Percentiles rank a stretch among this genome's conserved stretches.
Evolutionary conservation across 2,797 vertebrate genomes (phyloP).

Genomic region (Tenualosa thibaudeaui): DNA sequence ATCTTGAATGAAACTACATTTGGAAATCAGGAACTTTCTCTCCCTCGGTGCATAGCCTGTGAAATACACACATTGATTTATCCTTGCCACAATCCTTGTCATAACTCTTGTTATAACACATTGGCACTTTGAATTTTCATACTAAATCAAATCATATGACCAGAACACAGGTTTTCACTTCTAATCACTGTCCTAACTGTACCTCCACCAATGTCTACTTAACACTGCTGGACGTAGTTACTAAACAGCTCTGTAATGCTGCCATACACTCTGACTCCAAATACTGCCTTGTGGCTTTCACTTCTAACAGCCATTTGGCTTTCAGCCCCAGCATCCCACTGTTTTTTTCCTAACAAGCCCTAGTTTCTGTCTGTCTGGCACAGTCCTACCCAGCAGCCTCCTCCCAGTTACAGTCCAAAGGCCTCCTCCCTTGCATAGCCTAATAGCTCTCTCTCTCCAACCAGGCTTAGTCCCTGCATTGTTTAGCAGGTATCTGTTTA

Average conservation of each 20-base stretch:
- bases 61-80: slow-evolving; percentile 18
- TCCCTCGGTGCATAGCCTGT: background rate
- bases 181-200: background rate
- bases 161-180: slow-evolving; percentile 10
- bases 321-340: background rate
- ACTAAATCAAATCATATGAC: slow-evolving; percentile 2
- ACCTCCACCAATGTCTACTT: background rate
- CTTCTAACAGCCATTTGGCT: background rate
- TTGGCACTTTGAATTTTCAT: background rate
- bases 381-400: background rate
- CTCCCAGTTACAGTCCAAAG: background rate
- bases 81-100: background rate
- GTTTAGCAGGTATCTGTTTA: background rate
- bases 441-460: slow-evolving; percentile 13
- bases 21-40: slow-evolving; percentile 39
- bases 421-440: background rate
- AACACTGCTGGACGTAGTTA: background rate
- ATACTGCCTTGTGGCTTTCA: background rate
- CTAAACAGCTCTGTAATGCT: background rate
- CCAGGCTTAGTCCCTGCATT: background rate
- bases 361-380: background rate
- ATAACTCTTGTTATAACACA: background rate
- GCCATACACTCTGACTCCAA: background rate
- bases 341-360: background rate
- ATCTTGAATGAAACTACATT: slow-evolving; percentile 57